Percentiles rank a stretch among this genome's conserved stretches.
Conservation (phyloP, 2,113 vertebrate species). For the Stictonetta naevosa region DNA sequence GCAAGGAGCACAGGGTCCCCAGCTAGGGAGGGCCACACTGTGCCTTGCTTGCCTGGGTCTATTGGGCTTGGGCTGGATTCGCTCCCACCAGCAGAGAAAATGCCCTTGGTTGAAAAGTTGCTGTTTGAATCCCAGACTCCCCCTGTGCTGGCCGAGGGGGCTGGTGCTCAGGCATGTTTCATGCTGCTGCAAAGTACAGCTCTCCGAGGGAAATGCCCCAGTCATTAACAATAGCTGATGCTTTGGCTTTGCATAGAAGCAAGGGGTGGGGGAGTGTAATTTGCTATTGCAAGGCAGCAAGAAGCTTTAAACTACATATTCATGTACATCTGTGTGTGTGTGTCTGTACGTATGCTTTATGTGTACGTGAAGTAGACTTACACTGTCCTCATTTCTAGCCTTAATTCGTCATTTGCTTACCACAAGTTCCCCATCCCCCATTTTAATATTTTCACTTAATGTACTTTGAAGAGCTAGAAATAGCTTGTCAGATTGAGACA, state of each 20-base stretch:
- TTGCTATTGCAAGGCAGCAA: not conserved
- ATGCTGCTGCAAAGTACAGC: not conserved
- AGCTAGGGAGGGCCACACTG: not conserved
- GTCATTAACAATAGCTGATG: not conserved
- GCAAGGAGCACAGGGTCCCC: not conserved
- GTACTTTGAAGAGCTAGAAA: slow-evolving; percentile 51
- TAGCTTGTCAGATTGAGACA: slow-evolving; percentile 68
- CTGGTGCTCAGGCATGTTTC: not conserved
- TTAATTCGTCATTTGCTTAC: not conserved
- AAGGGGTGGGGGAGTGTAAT: not conserved
- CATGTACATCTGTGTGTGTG: not conserved
- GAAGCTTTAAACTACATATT: not conserved
- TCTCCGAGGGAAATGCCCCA: not conserved
- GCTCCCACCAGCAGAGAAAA: fast-evolving
- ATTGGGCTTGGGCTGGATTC: not conserved
- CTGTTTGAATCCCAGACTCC: not conserved
- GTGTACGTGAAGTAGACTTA: not conserved
- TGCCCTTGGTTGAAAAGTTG: not conserved
- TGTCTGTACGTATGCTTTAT: fast-evolving
- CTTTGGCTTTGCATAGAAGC: not conserved
- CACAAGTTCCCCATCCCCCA: not conserved
- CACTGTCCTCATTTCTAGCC: not conserved
- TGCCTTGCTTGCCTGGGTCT: not conserved
- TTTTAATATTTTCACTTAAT: slow-evolving; percentile 47
- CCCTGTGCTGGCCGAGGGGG: fast-evolving